Evolutionary conservation across 2,797 vertebrate genomes (phyloP), one percentile per base, ranked within the genome.

Genomic region (Siniperca scherzeri): DNA sequence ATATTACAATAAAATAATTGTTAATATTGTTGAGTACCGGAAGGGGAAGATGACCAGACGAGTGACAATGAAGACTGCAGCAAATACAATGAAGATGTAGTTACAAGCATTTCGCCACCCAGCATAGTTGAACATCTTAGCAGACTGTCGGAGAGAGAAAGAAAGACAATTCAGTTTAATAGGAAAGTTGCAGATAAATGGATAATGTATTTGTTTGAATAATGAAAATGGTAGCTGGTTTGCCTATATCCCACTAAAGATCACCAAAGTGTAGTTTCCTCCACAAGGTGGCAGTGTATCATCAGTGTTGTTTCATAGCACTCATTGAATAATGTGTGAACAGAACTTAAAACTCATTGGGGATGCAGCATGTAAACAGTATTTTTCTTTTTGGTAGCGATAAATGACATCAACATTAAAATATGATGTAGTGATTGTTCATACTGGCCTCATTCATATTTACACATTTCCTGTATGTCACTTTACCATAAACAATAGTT

Each of bases 41-140:
- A 99, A 99, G 14, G 98, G 98, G 82, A 99, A 96, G 94, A 99
- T 97, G 88, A 98, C 86, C 33, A 99, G 95, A 19, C 98, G 96
- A 0, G 98, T 98, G 85, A 97, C 7, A 82, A 99, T 98, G 92
- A 99, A 99, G 84, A 99, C 87, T 0, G 94, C 88, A 2, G 98
- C 98, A 4, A 99, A 99, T 57, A 97, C 75, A 7, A 99, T 97
- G 95, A 99, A 99, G 94, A 99, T 96, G 91, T 96, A 97, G 91
- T 99, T 98, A 82, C 98, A 99, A 67, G 97, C 96, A 67, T 97
- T 97, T 75, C 97, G 96, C 98, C 98, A 99, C 44, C 97, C 97
- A 1, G 98, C 98, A 14, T 99, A 99, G 94, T 98, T 99, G 81
- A 99, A 99, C 97, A 99, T 99, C 94, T 99, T 99, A 74, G 98